Base-by-base conservation (phyloP, 92 coral and sea anemone species). In the Zoanthus gigantus region DNA sequence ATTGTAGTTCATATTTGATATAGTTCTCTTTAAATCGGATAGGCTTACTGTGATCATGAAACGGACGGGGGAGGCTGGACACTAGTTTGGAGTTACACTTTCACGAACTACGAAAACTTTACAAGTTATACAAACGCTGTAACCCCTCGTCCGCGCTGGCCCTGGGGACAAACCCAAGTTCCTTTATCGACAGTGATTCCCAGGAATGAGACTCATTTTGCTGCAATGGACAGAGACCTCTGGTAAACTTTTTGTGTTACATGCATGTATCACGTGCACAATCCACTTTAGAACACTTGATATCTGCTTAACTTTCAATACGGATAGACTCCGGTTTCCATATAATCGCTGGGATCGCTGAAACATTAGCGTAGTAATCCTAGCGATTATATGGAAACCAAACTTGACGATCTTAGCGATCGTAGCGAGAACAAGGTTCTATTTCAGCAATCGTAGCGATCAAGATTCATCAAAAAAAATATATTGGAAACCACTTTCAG, bases 21-120 rank as follows among this genome's bases (percentile, higher is more conserved):
- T 2, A 30, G 14, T 9, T 16, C n/a, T 5, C 17, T 71, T 75
- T 5, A 31, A 54, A 30, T 77, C 67, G 11, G 30, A 52, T 37
- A 81, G 85, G 85, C 75, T 10, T 81, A 65, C 74, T 81, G 85
- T 48, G 85, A 81, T 52, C 85, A 81, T 11, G 85, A 81, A n/a
- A 81, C 85, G 61, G 85, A 81, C 50, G 75, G 75, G 4, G 85
- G 85, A 81, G 85, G 85, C 61, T 81, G 85, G 85, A 81, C 85
- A 42, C 74, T 81, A 81, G 85, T 81, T 44, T 81, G 85, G 85
- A 81, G 85, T 45, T 81, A 65, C 15, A 66, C 75, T 5, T 81
- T 81, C 63, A 81, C 85, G 44, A 23, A 81, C 31, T 81, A 81
- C 63, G 45, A 12, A 37, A 81, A 81, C 60, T 81, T 81, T 47